Percentiles rank a stretch among this genome's conserved stretches.
Conservation (phyloP, 2,113 vertebrate species). For the Pimephales promelas region DNA sequence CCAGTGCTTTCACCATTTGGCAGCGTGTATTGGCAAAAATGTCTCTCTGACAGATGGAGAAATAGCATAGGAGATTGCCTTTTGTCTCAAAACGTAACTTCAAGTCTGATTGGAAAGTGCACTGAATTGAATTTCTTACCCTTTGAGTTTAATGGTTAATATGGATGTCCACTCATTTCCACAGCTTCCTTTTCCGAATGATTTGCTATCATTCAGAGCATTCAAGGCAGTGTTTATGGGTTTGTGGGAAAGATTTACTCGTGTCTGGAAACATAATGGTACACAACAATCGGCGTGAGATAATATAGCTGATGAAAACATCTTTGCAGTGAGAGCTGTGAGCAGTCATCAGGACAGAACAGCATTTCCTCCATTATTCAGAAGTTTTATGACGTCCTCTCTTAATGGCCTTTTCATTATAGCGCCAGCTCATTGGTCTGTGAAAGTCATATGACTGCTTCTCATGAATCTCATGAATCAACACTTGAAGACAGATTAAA, state of each 20-base stretch:
- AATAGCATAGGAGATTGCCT: slow-evolving; percentile 48
- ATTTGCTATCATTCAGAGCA: slow-evolving; percentile 55
- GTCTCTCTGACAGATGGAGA: slow-evolving; percentile 34
- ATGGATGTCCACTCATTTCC: slow-evolving; percentile 48
- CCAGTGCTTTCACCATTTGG: slow-evolving; percentile 35
- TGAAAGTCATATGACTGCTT: slow-evolving; percentile 62
- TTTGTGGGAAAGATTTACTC: slow-evolving; percentile 55
- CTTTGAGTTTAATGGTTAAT: slow-evolving; percentile 49
- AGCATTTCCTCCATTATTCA: slow-evolving; percentile 51
- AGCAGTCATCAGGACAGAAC: slow-evolving; percentile 39
- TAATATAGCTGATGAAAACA: slow-evolving; percentile 56
- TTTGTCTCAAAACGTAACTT: slow-evolving; percentile 39
- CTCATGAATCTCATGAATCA: slow-evolving; percentile 56
- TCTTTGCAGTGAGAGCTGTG: slow-evolving; percentile 26
- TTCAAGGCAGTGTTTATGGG: slow-evolving; percentile 55
- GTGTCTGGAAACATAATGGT: slow-evolving; percentile 49
- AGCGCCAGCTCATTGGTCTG: slow-evolving; percentile 45
- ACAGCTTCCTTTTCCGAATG: slow-evolving; percentile 46
- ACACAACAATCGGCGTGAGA: slow-evolving; percentile 56
- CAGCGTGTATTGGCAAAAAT: slow-evolving; percentile 31
- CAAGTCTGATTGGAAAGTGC: slow-evolving; percentile 39
- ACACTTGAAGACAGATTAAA: slow-evolving; percentile 21
- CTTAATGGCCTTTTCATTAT: slow-evolving; percentile 52
- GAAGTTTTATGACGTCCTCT: slow-evolving; percentile 49
- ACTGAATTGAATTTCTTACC: slow-evolving; percentile 44